These are phyloP conservation scores for Drosophila quinaria DNA, from an alignment of 2,888 invertebrate genomes.

Conservation along the genomic window DNA sequence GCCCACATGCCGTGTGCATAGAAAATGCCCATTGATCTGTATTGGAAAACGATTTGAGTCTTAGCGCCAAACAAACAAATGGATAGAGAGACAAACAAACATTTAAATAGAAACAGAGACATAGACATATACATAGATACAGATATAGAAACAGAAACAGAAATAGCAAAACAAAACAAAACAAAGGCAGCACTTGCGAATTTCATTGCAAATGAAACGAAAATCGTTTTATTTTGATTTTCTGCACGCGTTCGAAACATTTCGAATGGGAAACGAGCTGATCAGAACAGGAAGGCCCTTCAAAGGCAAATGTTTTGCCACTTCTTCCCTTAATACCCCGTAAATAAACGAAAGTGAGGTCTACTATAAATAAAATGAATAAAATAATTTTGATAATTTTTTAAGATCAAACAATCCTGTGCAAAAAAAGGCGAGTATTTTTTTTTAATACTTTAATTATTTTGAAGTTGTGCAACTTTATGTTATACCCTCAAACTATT, in stretches of 20 bases:
- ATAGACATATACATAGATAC: constrained; percentile 3
- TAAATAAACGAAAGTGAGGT: too few species aligned
- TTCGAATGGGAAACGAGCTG: constrained; percentile 9
- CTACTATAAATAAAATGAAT: too few species aligned
- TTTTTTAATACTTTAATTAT: too few species aligned
- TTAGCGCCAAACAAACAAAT: constrained; percentile 32
- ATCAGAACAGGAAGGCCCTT: constrained; percentile 43
- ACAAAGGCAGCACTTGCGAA: constrained; percentile 67
- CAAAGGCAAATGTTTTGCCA: constrained; percentile 64
- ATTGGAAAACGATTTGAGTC: constrained; percentile 71
- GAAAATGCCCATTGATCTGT: constrained; percentile 51
- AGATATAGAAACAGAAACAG: constrained; percentile 16
- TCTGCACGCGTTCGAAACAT: constrained; percentile 68
- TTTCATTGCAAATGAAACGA: constrained; percentile 81
- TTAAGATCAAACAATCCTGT: too few species aligned
- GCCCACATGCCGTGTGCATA: constrained; percentile 77
- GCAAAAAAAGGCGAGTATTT: too few species aligned
- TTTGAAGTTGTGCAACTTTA: too few species aligned
- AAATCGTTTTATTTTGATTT: constrained; percentile 80
- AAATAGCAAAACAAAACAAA: constrained; percentile 49
- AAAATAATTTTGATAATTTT: too few species aligned
- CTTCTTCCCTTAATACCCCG: constrained; percentile 28
- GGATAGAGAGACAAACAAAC: constrained; percentile 14
- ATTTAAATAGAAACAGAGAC: constrained; percentile 5
- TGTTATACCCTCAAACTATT: too few species aligned